Conservation (phyloP, 2,113 vertebrate species). For the Lates calcarifer region DNA sequence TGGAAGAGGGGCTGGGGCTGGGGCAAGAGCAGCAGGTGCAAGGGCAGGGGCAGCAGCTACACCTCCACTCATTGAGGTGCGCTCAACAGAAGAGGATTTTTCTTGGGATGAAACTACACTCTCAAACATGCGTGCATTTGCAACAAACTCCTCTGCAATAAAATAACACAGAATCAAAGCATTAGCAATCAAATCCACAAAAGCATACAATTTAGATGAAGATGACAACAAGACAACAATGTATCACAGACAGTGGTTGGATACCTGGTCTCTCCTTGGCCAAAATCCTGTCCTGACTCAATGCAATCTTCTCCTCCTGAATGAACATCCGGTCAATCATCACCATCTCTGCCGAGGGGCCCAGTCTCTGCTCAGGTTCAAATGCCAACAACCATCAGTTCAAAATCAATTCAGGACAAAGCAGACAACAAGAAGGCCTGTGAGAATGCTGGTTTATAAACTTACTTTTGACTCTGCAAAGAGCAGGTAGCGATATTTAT, state of each 20-base stretch:
- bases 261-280: constrained; percentile 94
- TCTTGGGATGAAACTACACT: constrained; percentile 69
- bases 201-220: background rate
- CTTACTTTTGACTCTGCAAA: constrained; percentile 94
- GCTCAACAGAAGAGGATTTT: constrained; percentile 52
- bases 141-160: constrained; percentile 92
- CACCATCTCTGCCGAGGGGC: constrained; percentile 96
- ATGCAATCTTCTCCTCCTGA: constrained; percentile 93
- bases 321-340: constrained; percentile 99
- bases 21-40: constrained; percentile 34
- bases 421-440: background rate
- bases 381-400: constrained; percentile 50
- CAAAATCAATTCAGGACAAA: constrained; percentile 57
- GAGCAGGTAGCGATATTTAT: constrained; percentile 94
- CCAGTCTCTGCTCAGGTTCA: constrained; percentile 87
- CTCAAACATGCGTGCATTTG: constrained; percentile 87
- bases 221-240: background rate
- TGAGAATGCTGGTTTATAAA: constrained; percentile 16
- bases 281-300: constrained; percentile 90
- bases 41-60: constrained; percentile 34
- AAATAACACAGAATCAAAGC: constrained; percentile 13
- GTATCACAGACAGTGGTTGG: background rate
- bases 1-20: constrained; percentile 36
- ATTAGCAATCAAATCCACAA: background rate
- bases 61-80: constrained; percentile 34